Evolutionary conservation across 2,113 vertebrate species (phyloP), one percentile per base, ranked within the genome.

Genomic region (Epinephelus cyanopodus): DNA sequence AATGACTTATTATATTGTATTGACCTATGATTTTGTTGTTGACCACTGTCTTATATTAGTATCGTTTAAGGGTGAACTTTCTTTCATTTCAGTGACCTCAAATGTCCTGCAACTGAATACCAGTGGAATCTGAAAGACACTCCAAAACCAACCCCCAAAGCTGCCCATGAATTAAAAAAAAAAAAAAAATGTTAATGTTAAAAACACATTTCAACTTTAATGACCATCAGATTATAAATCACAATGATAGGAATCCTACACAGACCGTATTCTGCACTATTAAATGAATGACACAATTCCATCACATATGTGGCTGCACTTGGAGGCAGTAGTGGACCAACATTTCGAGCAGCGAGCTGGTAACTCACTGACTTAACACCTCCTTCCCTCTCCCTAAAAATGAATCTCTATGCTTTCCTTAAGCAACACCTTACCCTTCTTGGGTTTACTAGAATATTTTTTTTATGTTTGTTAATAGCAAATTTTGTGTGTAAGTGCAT

Each of bases 41-140:
- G 7, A 39, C n/a, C 10, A 14, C 12, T 57, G 17, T 42, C 12
- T 12, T 10, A 42, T 62, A 70, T 47, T 29, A 25, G 4, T 67
- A n/a, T 33, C 15, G 77, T 50, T 74, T 52, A 54, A 10, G 12
- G 19, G 14, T 65, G 0, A 67, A 29, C 8, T 61, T 60, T 65
- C 8, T 88, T 89, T 92, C 79, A 89, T 86, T 86, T 81, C 83
- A 90, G 88, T 90, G 85, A 93, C 89, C 70, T 85, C 88, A 92
- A 68, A 77, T 87, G 78, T 63, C 23, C 82, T 88, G 89, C 87
- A 93, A 91, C 88, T 84, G 54, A 89, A 92, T 87, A 88, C 90
- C 89, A 88, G 82, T 93, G 65, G 25, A 48, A 72, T 71, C 54
- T 50, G 14, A n/a, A 72, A n/a, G 60, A 67, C 66, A 56, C 54